Evolutionary conservation across 2,888 invertebrate genomes (phyloP).

Genomic region (Ptychoptera albimana): DNA sequence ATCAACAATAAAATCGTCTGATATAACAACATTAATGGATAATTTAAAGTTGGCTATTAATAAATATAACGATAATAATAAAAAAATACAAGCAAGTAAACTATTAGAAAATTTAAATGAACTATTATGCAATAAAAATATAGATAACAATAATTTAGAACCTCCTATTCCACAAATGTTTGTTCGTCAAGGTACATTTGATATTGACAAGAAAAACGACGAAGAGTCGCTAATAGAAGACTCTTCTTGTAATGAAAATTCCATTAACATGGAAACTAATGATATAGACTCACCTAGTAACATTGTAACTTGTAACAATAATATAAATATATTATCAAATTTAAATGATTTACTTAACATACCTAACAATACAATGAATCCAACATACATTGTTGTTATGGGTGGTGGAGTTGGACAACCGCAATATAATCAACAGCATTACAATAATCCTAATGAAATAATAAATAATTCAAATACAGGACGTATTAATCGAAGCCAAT

Average conservation of each 20-base stretch:
- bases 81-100: constrained; percentile 13
- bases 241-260: too few species aligned
- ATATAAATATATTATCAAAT: not conserved
- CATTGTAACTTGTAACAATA: not conserved
- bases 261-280: too few species aligned
- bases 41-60: constrained; percentile 15
- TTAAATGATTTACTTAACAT: not conserved
- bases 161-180: constrained; percentile 11
- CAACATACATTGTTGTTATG: constrained; percentile 20
- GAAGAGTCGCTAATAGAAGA: too few species aligned
- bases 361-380: constrained; percentile 10
- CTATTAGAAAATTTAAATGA: constrained; percentile 16
- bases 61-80: constrained; percentile 12
- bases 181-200: constrained; percentile 18
- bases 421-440: not conserved
- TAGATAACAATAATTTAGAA: too few species aligned
- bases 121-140: constrained; percentile 10
- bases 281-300: too few species aligned
- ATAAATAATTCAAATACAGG: not conserved
- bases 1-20: constrained; percentile 2
- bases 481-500: constrained; percentile 15
- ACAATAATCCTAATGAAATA: constrained; percentile 2
- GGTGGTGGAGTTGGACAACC: constrained; percentile 9
- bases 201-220: constrained; percentile 13
- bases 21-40: constrained; percentile 14